A percentile compares a stretch with the other conserved stretches of the same genome.
Evolutionary conservation across 2,888 invertebrate species (phyloP).

Genomic region (Cryptophagus acutangulus): DNA sequence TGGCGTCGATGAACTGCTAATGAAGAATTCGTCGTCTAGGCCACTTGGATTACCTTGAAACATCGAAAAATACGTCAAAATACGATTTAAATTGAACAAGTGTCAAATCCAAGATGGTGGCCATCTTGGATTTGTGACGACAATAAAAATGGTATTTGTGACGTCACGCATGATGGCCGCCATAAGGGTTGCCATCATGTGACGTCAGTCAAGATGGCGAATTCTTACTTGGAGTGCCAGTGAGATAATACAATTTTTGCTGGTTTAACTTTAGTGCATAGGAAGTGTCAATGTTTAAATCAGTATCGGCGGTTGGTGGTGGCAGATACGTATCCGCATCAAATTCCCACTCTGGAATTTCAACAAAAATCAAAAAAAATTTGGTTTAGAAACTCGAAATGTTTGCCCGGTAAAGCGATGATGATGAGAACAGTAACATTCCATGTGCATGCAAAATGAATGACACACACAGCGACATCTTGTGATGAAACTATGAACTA

Average conservation of each 20-base stretch:
- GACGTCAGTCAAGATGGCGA: neutral
- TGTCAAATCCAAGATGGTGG: neutral
- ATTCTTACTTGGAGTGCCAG: conserved; percentile 32
- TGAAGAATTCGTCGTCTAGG: conserved; percentile 64
- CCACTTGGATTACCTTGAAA: conserved; percentile 15
- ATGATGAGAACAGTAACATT: neutral
- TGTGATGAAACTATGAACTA: conserved; percentile 3
- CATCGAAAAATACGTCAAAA: conserved; percentile 6
- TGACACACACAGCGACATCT: conserved; percentile 3
- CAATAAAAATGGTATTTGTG: no score
- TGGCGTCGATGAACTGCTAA: conserved; percentile 68
- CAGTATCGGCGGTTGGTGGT: conserved; percentile 26
- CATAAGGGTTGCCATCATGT: conserved; percentile 2
- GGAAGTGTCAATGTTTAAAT: conserved; percentile 13
- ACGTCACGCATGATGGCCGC: no score
- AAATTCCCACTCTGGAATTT: conserved; percentile 47
- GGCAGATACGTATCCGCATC: conserved; percentile 38
- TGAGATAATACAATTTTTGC: conserved; percentile 36
- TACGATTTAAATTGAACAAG: neutral
- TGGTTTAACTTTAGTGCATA: conserved; percentile 27
- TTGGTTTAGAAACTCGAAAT: neutral
- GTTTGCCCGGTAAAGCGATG: neutral
- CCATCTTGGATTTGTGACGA: no score
- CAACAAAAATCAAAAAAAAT: neutral
- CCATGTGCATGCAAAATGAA: conserved; percentile 7